Percentiles rank a stretch among this genome's conserved stretches.
Evolutionary conservation across 2,888 invertebrate species (phyloP).

Genomic region (Corythucha ciliata): DNA sequence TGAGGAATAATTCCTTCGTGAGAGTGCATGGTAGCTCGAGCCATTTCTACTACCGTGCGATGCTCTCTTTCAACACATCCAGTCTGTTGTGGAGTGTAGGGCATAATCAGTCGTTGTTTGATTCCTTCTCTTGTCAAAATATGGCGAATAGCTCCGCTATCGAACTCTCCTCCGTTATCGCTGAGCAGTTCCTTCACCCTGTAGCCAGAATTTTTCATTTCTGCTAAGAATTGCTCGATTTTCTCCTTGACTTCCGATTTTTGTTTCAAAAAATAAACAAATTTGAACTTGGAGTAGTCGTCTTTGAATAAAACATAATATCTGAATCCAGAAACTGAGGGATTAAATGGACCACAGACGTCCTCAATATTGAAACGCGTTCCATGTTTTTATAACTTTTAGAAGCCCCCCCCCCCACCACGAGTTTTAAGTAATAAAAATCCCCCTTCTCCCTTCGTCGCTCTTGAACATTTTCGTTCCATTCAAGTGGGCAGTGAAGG

Average conservation of each 20-base stretch:
- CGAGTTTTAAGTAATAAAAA: no score
- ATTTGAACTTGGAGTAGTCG: slow-evolving; percentile 34
- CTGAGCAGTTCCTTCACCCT: slow-evolving; percentile 36
- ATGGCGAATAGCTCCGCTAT: slow-evolving; percentile 30
- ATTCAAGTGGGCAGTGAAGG: no score
- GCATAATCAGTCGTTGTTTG: slow-evolving; percentile 23
- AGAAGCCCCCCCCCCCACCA: no score
- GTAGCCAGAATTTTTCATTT: slow-evolving; percentile 36
- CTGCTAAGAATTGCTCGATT: slow-evolving; percentile 16
- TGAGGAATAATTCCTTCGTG: slow-evolving; percentile 11
- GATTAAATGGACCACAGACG: slow-evolving; percentile 35
- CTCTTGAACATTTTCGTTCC: no score
- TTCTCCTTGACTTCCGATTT: slow-evolving; percentile 18
- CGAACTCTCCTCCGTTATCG: slow-evolving; percentile 38
- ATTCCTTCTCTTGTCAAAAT: no score
- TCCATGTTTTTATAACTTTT: no score
- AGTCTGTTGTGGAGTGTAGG: slow-evolving; percentile 31
- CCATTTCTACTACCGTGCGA: slow-evolving; percentile 30
- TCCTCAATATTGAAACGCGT: no score
- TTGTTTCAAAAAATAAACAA: slow-evolving; percentile 36
- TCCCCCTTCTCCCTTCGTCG: no score
- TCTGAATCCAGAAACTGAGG: slow-evolving; percentile 32
- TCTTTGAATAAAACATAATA: slow-evolving; percentile 37
- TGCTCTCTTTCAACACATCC: slow-evolving; percentile 28
- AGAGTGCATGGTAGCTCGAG: slow-evolving; percentile 27